These are phyloP conservation scores for Erynnis tages DNA, from an alignment of 2,888 invertebrate species.

Conservation along the genomic window DNA sequence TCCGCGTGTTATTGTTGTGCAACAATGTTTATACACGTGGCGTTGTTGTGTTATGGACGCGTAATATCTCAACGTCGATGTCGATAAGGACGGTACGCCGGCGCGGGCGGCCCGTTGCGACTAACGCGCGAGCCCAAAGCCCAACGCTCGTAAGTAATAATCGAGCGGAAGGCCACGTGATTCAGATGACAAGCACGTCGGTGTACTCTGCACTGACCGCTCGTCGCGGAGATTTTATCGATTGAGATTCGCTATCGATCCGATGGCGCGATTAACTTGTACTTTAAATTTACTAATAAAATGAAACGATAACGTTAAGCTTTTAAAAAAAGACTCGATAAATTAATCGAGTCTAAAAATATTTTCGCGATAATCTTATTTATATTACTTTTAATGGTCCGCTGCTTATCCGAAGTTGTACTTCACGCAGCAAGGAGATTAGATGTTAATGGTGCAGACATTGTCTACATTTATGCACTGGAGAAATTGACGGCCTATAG, in stretches of 20 bases:
- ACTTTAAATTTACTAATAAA: slow-evolving; percentile 26
- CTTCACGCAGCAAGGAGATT: too few species aligned
- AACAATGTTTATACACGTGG: slow-evolving; percentile 80
- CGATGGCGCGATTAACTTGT: slow-evolving; percentile 23
- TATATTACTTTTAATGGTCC: too few species aligned
- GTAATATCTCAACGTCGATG: slow-evolving; percentile 45
- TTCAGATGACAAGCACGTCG: slow-evolving; percentile 72
- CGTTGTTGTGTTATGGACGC: slow-evolving; percentile 62
- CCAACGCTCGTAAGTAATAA: slow-evolving; percentile 62
- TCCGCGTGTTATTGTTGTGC: slow-evolving; percentile 76
- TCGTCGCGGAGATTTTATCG: slow-evolving; percentile 52
- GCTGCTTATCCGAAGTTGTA: too few species aligned
- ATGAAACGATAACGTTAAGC: slow-evolving; percentile 24
- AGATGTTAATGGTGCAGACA: too few species aligned
- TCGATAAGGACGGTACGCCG: slow-evolving; percentile 64
- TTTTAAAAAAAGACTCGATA: slow-evolving; percentile 17
- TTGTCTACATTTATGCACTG: too few species aligned
- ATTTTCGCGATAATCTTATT: too few species aligned
- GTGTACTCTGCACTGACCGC: slow-evolving; percentile 54
- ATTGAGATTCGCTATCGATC: slow-evolving; percentile 34
- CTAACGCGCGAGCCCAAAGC: slow-evolving; percentile 70
- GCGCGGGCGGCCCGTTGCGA: slow-evolving; percentile 66
- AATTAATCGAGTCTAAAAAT: slow-evolving; percentile 3
- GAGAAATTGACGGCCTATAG: too few species aligned
- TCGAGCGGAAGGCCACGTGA: slow-evolving; percentile 74